These are phyloP conservation scores for Tricholauxania praeusta DNA, from an alignment of 2,888 invertebrate genomes.

Conservation along the genomic window DNA sequence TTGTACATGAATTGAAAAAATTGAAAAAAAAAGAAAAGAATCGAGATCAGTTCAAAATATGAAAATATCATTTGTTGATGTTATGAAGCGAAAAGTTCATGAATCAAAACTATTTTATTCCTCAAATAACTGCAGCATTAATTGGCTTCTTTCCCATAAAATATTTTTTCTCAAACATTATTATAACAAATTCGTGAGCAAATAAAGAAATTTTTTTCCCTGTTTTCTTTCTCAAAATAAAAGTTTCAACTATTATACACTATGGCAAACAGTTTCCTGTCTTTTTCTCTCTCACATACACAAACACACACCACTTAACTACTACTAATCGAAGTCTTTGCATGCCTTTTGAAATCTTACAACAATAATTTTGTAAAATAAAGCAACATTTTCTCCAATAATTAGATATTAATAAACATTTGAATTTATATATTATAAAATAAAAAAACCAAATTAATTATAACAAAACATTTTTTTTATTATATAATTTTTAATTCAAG, in stretches of 20 bases:
- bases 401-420: constrained; percentile 10
- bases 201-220: too few species aligned
- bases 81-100: too few species aligned
- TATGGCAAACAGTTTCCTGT: neutral
- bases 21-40: too few species aligned
- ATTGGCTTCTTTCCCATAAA: too few species aligned
- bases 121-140: too few species aligned
- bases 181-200: neutral
- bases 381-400: constrained; percentile 13
- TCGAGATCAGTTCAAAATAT: too few species aligned
- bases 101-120: too few species aligned
- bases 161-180: too few species aligned
- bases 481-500: neutral
- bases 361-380: constrained; percentile 34
- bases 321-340: constrained; percentile 13
- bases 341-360: constrained; percentile 30
- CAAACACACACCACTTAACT: too few species aligned
- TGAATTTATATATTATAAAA: neutral
- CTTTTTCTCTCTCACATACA: neutral
- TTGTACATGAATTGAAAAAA: too few species aligned
- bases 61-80: too few species aligned
- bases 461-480: constrained; percentile 16
- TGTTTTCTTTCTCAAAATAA: neutral
- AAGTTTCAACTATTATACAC: neutral
- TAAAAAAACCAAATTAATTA: constrained; percentile 1